Evolutionary conservation across 2,888 invertebrate species (phyloP), one percentile per base, ranked within the genome.

Genomic region (Perizoma flavofasciatum): DNA sequence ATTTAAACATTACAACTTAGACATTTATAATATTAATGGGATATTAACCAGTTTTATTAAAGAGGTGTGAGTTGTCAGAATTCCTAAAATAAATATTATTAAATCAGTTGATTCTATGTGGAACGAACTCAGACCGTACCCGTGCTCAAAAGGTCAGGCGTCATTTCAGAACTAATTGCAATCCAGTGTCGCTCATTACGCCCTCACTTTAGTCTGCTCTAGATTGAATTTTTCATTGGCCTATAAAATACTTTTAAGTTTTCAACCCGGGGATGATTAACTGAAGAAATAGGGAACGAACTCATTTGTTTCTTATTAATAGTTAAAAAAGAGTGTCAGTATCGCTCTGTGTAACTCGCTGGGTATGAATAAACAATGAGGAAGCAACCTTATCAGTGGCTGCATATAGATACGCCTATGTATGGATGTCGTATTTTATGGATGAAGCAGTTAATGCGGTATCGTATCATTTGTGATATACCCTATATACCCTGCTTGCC

Each of bases 121-220:
- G 11, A 46, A 52, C 33, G 34, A 50, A 44, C 45, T 46, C 34
- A 37, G 46, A 49, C 51, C 56, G 51, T 61, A 63, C 58, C 51
- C 56, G 51, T 61, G 61, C 58, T 62, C 49, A 51, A 69, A 71
- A 73, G 72, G 74, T 72, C 70, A 68, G 66, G 53, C 55, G 64
- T 63, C 68, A 65, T 66, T 70, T 64, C 61, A 67, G 58, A 68
- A 63, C 69, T 78, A 79, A 81, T 79, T 78, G 77, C 77, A 69
- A 75, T 73, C 72, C 74, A 67, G 70, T 71, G 76, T 72, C 76
- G 74, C 70, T 75, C 74, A 75, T 80, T 77, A 75, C 69, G 66
- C 61, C 51, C 47, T 51, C 66, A 54, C 60, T 65, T 61, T 51
- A 54, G 55, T 56, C 70, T 64, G 59, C 10, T 62, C 61, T 59